These are phyloP conservation scores for Hippocampus guttulatus DNA, from an alignment of 2,113 vertebrate species.

Conservation along the genomic window DNA sequence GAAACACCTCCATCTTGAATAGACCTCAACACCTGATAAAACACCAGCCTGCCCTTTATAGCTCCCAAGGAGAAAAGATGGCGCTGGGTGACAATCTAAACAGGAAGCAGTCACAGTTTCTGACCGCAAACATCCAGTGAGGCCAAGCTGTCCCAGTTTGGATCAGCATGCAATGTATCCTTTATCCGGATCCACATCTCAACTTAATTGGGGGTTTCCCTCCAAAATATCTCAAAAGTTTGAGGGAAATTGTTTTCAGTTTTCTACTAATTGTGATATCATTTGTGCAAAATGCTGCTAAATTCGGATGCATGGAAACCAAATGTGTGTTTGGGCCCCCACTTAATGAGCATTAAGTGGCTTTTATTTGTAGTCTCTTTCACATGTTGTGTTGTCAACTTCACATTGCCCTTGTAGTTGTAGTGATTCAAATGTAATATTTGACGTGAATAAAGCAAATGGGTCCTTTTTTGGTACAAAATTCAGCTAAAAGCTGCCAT, in stretches of 20 bases:
- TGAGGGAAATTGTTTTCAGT: background rate
- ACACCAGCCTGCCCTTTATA: conserved; percentile 43
- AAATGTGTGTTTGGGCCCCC: too few relatives aligned
- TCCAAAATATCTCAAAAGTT: background rate
- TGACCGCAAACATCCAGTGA: background rate
- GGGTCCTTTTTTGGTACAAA: too few relatives aligned
- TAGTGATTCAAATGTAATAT: too few relatives aligned
- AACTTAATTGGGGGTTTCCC: background rate
- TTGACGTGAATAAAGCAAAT: too few relatives aligned
- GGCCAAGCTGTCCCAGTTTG: background rate
- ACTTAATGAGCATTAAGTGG: too few relatives aligned
- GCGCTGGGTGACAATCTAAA: conserved; percentile 17
- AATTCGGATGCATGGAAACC: too few relatives aligned
- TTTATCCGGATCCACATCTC: background rate
- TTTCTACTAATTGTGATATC: too few relatives aligned
- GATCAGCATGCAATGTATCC: background rate
- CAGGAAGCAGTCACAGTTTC: conserved; percentile 26
- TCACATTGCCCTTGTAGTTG: too few relatives aligned
- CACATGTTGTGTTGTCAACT: too few relatives aligned
- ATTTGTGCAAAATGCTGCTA: too few relatives aligned
- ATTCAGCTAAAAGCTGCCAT: too few relatives aligned
- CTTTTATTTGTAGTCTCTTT: too few relatives aligned
- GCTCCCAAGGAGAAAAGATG: conserved; percentile 31
- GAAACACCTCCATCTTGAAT: conserved; percentile 51
- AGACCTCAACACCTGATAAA: conserved; percentile 59